A percentile compares a stretch with the other conserved stretches of the same genome.
Evolutionary conservation across 2,113 vertebrate species (phyloP).

Genomic region (Prionailurus bengalensis): DNA sequence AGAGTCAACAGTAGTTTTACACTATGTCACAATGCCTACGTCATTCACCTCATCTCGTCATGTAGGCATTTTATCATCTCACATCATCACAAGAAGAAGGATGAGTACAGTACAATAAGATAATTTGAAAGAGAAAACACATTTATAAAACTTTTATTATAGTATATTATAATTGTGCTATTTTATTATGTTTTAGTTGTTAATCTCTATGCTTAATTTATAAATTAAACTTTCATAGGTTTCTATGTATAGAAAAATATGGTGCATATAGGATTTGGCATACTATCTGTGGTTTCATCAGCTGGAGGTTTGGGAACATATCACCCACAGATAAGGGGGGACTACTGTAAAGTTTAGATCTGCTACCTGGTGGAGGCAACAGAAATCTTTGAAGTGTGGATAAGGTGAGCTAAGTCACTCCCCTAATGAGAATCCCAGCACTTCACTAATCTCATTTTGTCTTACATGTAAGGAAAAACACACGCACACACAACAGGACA

Average conservation of each 20-base stretch:
- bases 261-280: background rate
- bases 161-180: background rate
- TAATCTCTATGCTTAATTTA: background rate
- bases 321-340: background rate
- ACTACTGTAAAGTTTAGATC: background rate
- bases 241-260: background rate
- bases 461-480: background rate
- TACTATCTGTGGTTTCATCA: background rate
- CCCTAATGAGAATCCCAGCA: background rate
- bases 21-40: background rate
- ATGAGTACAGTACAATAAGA: background rate
- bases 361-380: background rate
- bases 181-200: background rate
- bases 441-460: background rate
- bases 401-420: background rate
- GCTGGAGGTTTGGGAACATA: background rate
- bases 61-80: background rate
- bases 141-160: background rate
- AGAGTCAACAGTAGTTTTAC: background rate
- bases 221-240: background rate
- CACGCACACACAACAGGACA: background rate
- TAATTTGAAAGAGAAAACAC: background rate
- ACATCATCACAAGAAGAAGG: background rate
- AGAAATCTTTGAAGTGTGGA: background rate
- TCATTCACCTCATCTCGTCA: background rate